phyloP scores from a whole-genome alignment of 2,888 invertebrate genomes.

The Agriopis marginaria region DNA sequence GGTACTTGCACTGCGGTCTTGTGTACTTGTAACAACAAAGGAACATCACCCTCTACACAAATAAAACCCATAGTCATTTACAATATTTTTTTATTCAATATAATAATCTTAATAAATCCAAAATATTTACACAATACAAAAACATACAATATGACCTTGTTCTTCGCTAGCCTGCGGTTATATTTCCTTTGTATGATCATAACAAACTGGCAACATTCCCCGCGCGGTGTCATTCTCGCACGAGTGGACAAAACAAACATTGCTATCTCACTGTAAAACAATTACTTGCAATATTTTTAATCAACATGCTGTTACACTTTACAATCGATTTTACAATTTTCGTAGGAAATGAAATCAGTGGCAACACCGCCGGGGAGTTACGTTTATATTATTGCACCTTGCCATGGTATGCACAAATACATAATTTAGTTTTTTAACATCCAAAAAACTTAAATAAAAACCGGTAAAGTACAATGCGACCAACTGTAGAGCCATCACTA shows the following conservation, averaged over 20 bases:
- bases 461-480: conserved; percentile 8
- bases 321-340: neutral
- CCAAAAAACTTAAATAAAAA: conserved; percentile 13
- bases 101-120: conserved; percentile 87
- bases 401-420: conserved; percentile 32
- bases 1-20: too few relatives aligned
- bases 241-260: neutral
- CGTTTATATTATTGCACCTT: conserved; percentile 26
- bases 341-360: neutral
- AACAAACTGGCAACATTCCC: conserved; percentile 28
- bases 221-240: neutral
- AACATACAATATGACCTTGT: conserved; percentile 83
- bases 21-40: too few relatives aligned
- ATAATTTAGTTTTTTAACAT: conserved; percentile 18
- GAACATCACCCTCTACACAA: conserved; percentile 41
- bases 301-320: neutral
- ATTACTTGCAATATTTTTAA: neutral
- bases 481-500: neutral
- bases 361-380: conserved; percentile 6
- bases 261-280: neutral
- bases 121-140: conserved; percentile 87
- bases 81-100: conserved; percentile 87
- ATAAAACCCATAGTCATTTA: conserved; percentile 76
- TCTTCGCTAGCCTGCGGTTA: conserved; percentile 61
- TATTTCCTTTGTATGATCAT: conserved; percentile 41